Percentiles rank a stretch among this genome's conserved stretches.
phyloP scores from a whole-genome alignment of 2,888 invertebrate species.

The Lampropteryx suffumata region DNA sequence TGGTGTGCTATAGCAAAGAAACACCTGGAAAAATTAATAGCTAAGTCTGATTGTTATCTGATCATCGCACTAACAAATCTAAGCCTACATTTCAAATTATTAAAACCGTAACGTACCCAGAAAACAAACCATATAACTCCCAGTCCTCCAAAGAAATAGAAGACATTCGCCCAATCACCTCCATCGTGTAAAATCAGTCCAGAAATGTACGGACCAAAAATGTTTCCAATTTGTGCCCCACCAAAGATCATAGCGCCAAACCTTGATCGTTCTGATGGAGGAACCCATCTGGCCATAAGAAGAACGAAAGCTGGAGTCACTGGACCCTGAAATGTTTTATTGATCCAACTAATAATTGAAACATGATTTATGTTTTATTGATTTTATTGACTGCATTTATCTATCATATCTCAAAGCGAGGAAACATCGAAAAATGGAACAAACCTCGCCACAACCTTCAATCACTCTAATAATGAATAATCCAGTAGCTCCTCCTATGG shows the following conservation, averaged over 20 bases:
- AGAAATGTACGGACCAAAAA: conserved; percentile 76
- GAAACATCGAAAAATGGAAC: background rate
- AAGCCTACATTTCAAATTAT: too few relatives aligned
- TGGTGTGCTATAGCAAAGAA: conserved; percentile 77
- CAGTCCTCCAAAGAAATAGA: conserved; percentile 80
- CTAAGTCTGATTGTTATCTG: too few relatives aligned
- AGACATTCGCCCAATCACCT: conserved; percentile 82
- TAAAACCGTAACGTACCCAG: conserved; percentile 56
- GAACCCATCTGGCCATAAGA: conserved; percentile 83
- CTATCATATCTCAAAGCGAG: too few relatives aligned
- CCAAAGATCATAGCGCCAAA: conserved; percentile 84
- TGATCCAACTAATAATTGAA: too few relatives aligned
- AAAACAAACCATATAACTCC: conserved; percentile 80
- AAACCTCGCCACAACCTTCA: conserved; percentile 85
- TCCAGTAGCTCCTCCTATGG: conserved; percentile 75
- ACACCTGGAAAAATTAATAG: conserved; percentile 40
- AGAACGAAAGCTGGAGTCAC: conserved; percentile 84
- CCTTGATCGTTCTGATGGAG: conserved; percentile 79
- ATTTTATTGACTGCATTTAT: too few relatives aligned
- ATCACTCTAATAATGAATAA: conserved; percentile 81
- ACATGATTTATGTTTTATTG: too few relatives aligned
- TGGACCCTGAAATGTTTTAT: conserved; percentile 79
- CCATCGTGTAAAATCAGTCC: conserved; percentile 69
- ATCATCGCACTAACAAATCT: too few relatives aligned
- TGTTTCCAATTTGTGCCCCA: conserved; percentile 81